Conservation (phyloP, 2,797 vertebrate species). For the Galagoides demidoff region DNA sequence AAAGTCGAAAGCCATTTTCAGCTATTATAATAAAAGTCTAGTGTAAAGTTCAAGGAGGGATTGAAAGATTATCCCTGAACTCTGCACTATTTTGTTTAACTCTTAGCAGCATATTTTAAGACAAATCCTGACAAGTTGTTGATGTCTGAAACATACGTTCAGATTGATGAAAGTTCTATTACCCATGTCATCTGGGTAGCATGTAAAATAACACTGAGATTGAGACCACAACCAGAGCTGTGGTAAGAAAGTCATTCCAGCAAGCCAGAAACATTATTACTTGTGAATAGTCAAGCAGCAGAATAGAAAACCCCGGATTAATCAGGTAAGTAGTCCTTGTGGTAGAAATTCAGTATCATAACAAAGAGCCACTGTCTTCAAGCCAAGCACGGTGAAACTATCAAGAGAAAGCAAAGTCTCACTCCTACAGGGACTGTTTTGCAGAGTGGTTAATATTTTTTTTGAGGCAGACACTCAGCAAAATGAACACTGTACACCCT, state of each 20-base stretch:
- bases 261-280: not conserved
- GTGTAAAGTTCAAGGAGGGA: not conserved
- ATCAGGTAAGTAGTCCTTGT: not conserved
- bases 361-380: not conserved
- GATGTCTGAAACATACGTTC: not conserved
- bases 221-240: not conserved
- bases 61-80: not conserved
- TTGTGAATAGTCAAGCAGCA: not conserved
- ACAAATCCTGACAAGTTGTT: not conserved
- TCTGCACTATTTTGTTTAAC: not conserved
- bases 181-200: not conserved
- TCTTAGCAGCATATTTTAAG: not conserved
- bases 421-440: not conserved
- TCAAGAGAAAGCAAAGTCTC: not conserved
- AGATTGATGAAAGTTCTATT: not conserved
- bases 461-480: not conserved
- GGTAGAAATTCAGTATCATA: not conserved
- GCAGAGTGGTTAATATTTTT: not conserved
- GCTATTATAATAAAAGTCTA: not conserved
- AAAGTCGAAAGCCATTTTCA: not conserved
- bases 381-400: not conserved
- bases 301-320: not conserved
- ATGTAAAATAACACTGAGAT: not conserved
- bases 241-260: not conserved
- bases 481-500: not conserved